Evolutionary conservation across 1,140 invertebrate genomes (phyloP).

Genomic region (Lepidurus apus): DNA sequence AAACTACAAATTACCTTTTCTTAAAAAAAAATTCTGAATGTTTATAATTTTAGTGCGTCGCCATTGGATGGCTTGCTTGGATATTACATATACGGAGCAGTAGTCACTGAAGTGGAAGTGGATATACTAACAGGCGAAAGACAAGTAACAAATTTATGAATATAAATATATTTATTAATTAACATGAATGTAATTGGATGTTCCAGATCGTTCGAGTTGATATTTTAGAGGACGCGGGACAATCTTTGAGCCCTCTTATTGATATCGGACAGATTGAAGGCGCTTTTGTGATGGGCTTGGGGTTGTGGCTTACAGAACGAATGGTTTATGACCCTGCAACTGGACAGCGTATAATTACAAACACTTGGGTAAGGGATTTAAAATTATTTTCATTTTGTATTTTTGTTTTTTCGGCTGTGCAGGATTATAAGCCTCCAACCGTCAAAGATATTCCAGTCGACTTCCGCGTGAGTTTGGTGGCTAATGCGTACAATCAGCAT

Average conservation of each 20-base stretch:
- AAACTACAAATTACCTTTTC: slow-evolving; percentile 24
- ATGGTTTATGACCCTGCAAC: slow-evolving; percentile 42
- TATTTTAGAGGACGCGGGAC: slow-evolving; percentile 45
- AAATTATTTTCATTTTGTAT: neutral
- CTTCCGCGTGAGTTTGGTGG: slow-evolving; percentile 44
- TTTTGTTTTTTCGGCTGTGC: neutral
- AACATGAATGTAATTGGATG: neutral
- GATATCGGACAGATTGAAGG: slow-evolving; percentile 50
- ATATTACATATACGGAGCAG: slow-evolving; percentile 25
- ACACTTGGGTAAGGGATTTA: slow-evolving; percentile 36
- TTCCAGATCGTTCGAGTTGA: neutral
- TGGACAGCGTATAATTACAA: slow-evolving; percentile 36
- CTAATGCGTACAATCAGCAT: slow-evolving; percentile 43
- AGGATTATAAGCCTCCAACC: slow-evolving; percentile 37
- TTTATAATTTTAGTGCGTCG: slow-evolving; percentile 34
- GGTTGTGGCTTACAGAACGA: slow-evolving; percentile 45
- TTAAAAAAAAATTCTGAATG: neutral
- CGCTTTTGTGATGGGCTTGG: slow-evolving; percentile 48
- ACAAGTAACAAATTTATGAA: neutral
- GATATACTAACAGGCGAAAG: slow-evolving; percentile 28
- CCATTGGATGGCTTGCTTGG: neutral
- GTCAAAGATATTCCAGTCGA: slow-evolving; percentile 47
- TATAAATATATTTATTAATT: neutral
- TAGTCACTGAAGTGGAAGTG: slow-evolving; percentile 26
- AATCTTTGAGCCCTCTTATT: slow-evolving; percentile 40